A percentile compares a stretch with the other conserved stretches of the same genome.
These are phyloP conservation scores for Siniperca scherzeri DNA, from an alignment of 2,797 vertebrate species.

Conservation along the genomic window DNA sequence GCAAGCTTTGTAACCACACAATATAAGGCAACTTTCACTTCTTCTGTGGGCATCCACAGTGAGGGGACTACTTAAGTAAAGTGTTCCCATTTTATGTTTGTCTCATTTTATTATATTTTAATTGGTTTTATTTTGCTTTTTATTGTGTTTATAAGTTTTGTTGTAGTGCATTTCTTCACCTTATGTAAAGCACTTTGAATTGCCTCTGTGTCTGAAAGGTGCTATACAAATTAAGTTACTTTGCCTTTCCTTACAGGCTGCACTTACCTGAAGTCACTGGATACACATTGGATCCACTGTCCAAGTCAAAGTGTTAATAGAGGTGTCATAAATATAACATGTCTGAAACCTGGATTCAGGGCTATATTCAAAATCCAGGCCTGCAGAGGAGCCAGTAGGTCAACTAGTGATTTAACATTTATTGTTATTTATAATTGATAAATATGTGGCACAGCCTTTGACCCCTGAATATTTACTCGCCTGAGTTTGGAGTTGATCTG, in stretches of 20 bases:
- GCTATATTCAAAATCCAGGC: background rate
- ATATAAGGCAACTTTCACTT: background rate
- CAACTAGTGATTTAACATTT: background rate
- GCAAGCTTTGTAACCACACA: background rate
- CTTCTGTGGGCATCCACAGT: no score
- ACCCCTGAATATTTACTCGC: slow-evolving; percentile 69
- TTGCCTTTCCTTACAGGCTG: background rate
- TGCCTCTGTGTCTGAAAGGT: background rate
- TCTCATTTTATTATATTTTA: background rate
- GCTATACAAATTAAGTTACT: background rate
- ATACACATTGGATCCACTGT: background rate
- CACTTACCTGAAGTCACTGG: background rate
- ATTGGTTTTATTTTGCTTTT: background rate
- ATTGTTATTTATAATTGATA: background rate
- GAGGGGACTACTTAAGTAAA: background rate
- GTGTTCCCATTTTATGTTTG: background rate
- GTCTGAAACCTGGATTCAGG: background rate
- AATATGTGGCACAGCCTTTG: no score
- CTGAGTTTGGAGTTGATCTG: slow-evolving; percentile 99
- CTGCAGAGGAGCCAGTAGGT: background rate
- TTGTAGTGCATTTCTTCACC: background rate
- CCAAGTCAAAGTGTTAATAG: background rate
- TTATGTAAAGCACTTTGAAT: background rate
- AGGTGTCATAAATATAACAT: background rate
- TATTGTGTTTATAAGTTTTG: background rate